Base-by-base conservation (phyloP, 2,888 invertebrate genomes). In the Sinotaia quadrata region DNA sequence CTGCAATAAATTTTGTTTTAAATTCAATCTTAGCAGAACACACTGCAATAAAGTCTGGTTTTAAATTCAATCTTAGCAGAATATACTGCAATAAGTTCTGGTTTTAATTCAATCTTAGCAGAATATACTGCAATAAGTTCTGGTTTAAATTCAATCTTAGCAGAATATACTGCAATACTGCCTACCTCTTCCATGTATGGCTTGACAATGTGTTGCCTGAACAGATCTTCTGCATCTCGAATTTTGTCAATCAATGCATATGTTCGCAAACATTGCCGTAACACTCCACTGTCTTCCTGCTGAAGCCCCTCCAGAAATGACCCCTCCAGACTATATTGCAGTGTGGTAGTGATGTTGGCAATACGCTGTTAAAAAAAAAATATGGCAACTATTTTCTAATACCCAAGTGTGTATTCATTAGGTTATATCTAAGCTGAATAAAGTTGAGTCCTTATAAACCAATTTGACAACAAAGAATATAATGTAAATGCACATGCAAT, bases 231-330 rank as follows among this genome's bases (percentile, higher is more conserved):
- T 0, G 94, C 94, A 81, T 93, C 92, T 60, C 78, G 83, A 61
- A 92, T 91, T 86, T 92, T 91, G 81, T 92, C 92, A 73, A 95
- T 90, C 36, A 92, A 91, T 8, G 92, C 89, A 75, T 93, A 91
- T 63, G 91, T 90, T 74, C 90, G 87, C 91, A 89, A 80, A 79
- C 88, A 88, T 74, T 87, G 88, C 15, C 84, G 76, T 27, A 89
- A 77, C 18, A 85, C 79, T 51, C 83, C 83, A 18, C 76, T 69
- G 69, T 88, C 81, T 15, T 81, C 77, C 8, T 76, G 74, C 57
- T 85, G 81, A 49, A 89, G 73, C 5, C 87, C 87, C 27, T 86
- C 84, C 37, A 86, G 75, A 69, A 89, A 88, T 4, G 84, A 81
- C 7, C 85, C 83, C 75, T 89, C 89, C 60, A 89, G 76, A 70